A percentile compares a stretch with the other conserved stretches of the same genome.
phyloP scores from a whole-genome alignment of 2,888 invertebrate genomes.

The Colletes collaris region DNA sequence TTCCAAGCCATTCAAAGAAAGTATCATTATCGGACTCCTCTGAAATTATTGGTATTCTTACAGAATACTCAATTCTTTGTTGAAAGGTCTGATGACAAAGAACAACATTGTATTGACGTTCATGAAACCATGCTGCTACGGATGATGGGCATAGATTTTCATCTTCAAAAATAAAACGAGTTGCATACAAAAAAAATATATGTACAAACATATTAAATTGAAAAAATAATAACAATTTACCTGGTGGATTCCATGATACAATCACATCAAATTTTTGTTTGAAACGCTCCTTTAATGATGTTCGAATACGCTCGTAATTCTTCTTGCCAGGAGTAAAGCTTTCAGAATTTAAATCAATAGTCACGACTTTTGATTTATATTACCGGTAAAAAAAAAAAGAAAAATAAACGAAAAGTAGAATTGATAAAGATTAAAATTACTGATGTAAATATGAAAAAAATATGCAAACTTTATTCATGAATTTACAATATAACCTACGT shows the following conservation, averaged over 20 bases:
- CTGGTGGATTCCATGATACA: slow-evolving; percentile 84
- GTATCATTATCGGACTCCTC: slow-evolving; percentile 75
- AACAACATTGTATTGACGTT: slow-evolving; percentile 82
- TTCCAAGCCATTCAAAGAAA: slow-evolving; percentile 85
- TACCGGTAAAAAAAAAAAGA: slow-evolving; percentile 62
- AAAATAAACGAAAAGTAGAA: slow-evolving; percentile 28
- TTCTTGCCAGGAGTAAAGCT: slow-evolving; percentile 83
- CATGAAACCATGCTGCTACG: slow-evolving; percentile 85
- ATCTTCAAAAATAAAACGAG: slow-evolving; percentile 68
- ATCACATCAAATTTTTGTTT: slow-evolving; percentile 82
- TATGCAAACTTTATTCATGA: slow-evolving; percentile 7
- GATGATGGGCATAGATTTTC: slow-evolving; percentile 85
- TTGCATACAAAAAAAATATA: slow-evolving; percentile 9
- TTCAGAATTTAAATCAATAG: slow-evolving; percentile 83
- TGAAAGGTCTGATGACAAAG: slow-evolving; percentile 82
- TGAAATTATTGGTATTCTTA: slow-evolving; percentile 82
- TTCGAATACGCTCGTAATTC: slow-evolving; percentile 82
- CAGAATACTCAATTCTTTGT: slow-evolving; percentile 78
- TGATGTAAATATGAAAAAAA: not conserved
- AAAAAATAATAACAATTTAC: slow-evolving; percentile 68
- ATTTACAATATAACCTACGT: slow-evolving; percentile 12
- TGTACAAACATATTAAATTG: slow-evolving; percentile 5
- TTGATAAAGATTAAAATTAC: slow-evolving; percentile 13
- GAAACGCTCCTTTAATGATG: slow-evolving; percentile 80
- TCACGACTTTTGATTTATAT: slow-evolving; percentile 81